A percentile compares a stretch with the other conserved stretches of the same genome.
Evolutionary conservation across 2,797 vertebrate species (phyloP).

Genomic region (Sebastes hopkinsi): DNA sequence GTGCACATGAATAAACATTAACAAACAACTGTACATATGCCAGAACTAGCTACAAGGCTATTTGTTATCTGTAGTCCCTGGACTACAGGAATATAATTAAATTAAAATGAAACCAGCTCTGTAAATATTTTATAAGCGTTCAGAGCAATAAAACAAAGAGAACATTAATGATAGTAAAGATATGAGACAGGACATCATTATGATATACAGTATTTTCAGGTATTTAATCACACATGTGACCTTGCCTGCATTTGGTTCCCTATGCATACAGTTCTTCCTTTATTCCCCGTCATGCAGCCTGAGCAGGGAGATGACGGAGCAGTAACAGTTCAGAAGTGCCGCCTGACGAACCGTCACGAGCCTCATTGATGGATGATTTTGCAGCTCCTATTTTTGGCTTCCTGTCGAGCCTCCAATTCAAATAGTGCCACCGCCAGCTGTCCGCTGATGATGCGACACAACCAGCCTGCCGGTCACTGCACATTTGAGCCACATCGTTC

Average conservation of each 20-base stretch:
- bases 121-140: background rate
- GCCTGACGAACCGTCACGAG: slow-evolving; percentile 24
- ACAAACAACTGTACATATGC: background rate
- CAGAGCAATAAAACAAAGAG: background rate
- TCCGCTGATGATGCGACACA: slow-evolving; percentile 55
- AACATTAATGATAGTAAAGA: background rate
- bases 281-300: slow-evolving; percentile 11
- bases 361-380: slow-evolving; percentile 64
- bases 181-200: background rate
- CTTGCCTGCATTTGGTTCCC: slow-evolving; percentile 13
- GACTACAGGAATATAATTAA: background rate
- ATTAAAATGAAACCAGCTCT: background rate
- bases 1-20: background rate
- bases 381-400: slow-evolving; percentile 64
- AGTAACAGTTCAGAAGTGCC: slow-evolving; percentile 41
- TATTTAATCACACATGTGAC: slow-evolving; percentile 10
- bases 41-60: background rate
- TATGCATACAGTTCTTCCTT: background rate
- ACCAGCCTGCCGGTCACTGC: slow-evolving; percentile 26
- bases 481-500: slow-evolving; percentile 14
- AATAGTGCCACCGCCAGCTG: slow-evolving; percentile 46
- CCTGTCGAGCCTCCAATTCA: slow-evolving; percentile 45
- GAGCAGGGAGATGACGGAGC: slow-evolving; percentile 39
- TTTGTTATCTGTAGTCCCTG: background rate
- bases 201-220: background rate